A percentile compares a stretch with the other conserved stretches of the same genome.
Conservation (phyloP, 2,888 invertebrate genomes). For the Amiota minor region DNA sequence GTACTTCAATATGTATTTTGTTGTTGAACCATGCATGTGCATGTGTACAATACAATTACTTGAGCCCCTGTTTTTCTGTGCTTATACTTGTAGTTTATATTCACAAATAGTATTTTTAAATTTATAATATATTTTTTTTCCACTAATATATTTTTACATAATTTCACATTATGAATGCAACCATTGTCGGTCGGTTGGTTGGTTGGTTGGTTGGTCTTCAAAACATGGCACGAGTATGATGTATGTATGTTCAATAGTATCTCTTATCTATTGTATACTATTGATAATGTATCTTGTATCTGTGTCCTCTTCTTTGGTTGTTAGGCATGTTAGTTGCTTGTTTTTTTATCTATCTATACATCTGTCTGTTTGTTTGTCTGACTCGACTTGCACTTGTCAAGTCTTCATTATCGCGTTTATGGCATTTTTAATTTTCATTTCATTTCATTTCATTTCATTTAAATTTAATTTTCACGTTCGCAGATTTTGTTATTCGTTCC, state of each 20-base stretch:
- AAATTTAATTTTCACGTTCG: conserved; percentile 10
- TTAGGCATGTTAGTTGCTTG: background rate
- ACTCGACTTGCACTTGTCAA: background rate
- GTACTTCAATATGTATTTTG: too few species aligned
- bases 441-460: conserved; percentile 14
- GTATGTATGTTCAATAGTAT: background rate
- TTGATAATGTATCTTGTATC: conserved; percentile 10
- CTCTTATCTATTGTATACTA: conserved; percentile 14
- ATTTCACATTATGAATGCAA: conserved; percentile 38
- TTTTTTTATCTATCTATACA: background rate
- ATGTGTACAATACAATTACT: too few species aligned
- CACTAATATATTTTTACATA: conserved; percentile 31
- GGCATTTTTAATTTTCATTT: background rate
- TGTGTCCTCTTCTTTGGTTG: background rate
- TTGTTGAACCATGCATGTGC: too few species aligned
- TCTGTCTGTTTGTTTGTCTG: background rate
- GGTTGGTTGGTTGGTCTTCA: conserved; percentile 17
- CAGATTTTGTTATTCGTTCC: background rate
- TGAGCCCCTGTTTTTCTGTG: too few species aligned
- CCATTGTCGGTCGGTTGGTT: conserved; percentile 32
- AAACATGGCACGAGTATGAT: too few species aligned
- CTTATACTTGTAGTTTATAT: too few species aligned
- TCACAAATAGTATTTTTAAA: too few species aligned
- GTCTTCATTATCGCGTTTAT: background rate
- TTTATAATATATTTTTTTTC: too few species aligned